Evolutionary conservation across 2,888 invertebrate species (phyloP), one percentile per base, ranked within the genome.

Genomic region (Drosophila conformis): DNA sequence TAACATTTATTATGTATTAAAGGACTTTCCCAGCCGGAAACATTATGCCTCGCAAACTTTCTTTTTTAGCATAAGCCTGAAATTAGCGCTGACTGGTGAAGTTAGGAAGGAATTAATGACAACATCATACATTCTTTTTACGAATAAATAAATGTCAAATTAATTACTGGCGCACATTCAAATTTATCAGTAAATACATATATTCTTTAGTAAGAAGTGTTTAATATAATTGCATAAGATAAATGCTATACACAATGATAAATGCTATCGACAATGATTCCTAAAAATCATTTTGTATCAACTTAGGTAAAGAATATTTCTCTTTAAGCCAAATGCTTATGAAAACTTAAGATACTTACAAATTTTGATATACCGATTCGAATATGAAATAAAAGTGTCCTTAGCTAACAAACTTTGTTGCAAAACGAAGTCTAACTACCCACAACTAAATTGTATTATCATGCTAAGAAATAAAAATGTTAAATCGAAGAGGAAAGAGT

Each of bases 1-100:
- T 38, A 25, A 33, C 25, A 64, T 60, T 67, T 56, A 46, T 48
- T 64, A 69, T 74, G 67, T 60, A 54, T 51, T 51, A 57, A 78
- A 63, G 51, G 40, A 53, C 61, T 73, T 59, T 72, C 33, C 1
- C 21, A 36, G 18, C 31, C 35, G 31, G 35, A 60, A 59, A 36
- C 46, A 57, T 52, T 52, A 27, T 35, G 53, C 11, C 11, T 48
- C 49, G 29, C n/a, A 54, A 35, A 25, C 31, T 40, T 64, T 15
- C 38, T 15, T 10, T 31, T 25, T 58, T 58, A 4, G 33, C 27
- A n/a, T n/a, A 27, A 33, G 2, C 1, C 27, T 11, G 31, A 29
- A 33, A 58, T 58, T 13, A 25, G 11, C 33, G 33, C n/a, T 27
- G 6, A 21, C 15, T 25, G 29, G n/a, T 4, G 4, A 36, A 49